Evolutionary conservation across 2,113 vertebrate genomes (phyloP), one percentile per base, ranked within the genome.

Genomic region (Anolis sagrei): DNA sequence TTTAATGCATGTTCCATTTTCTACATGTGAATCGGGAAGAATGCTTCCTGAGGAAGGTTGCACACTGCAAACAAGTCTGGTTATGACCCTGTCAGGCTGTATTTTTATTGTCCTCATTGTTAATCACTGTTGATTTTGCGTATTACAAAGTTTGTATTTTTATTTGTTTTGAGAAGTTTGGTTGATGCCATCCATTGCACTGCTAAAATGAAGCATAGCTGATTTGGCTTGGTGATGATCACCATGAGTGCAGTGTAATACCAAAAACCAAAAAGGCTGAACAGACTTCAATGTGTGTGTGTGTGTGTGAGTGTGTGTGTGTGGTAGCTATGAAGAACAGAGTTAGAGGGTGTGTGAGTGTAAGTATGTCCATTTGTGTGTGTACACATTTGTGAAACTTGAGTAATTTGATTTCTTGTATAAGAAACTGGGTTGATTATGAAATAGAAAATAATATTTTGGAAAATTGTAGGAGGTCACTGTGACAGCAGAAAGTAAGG

Each of bases 11-110:
- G 91, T 90, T 94, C 93, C 94, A 88, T 95, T 93, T 89, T 94
- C 92, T 89, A 73, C 32, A 86, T 87, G 82, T 96, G 95, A 96
- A 95, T 96, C 87, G 25, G 94, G 94, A 90, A 91, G 61, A 88
- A 82, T 48, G 89, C 87, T 88, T 94, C 95, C 93, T 92, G 93
- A 95, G 94, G 94, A 96, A 89, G 77, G 85, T 66, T 88, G 93
- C 92, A 87, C 86, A 89, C 64, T 91, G 86, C 92, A 95, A 95
- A 90, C 90, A 92, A 93, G 97, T 97, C 97, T 97, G 89, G 96
- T 98, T 94, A 94, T 98, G 97, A 97, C 93, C 97, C 97, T 97
- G 94, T 64, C 73, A 92, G 68, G 0, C 82, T 34, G 92, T 81
- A n/a, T 76, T 73, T 86, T 74, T 86, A 49, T 74, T 49, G 64